phyloP scores from a whole-genome alignment of 92 coral and sea anemone species.

The Umimayanthus kanabou region DNA sequence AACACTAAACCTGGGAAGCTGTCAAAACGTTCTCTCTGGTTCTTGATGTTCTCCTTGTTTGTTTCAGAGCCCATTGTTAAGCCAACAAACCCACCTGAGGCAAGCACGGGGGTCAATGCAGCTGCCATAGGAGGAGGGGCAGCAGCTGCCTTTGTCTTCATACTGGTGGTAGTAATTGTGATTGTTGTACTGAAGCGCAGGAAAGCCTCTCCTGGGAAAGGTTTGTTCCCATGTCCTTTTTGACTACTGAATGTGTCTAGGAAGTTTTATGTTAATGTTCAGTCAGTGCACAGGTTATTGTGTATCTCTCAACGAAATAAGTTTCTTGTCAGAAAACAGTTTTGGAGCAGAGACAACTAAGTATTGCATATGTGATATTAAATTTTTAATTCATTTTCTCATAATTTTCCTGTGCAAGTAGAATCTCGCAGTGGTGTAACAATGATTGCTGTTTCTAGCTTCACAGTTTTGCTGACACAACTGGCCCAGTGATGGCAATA shows the following conservation, averaged over 20 bases:
- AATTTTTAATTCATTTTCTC: too few relatives aligned
- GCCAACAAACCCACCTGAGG: background rate
- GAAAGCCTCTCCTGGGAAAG: background rate
- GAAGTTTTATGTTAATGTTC: background rate
- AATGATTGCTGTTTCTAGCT: too few relatives aligned
- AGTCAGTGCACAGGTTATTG: too few relatives aligned
- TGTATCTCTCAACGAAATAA: too few relatives aligned
- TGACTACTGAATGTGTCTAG: too few relatives aligned
- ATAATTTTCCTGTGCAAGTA: too few relatives aligned
- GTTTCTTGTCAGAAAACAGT: background rate
- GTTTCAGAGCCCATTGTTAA: background rate
- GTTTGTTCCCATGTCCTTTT: background rate
- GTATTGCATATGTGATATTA: background rate
- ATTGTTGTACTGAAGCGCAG: slow-evolving; percentile 17
- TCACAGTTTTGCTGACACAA: too few relatives aligned
- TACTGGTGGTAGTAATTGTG: background rate
- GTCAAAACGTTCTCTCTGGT: too few relatives aligned
- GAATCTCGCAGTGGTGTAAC: too few relatives aligned
- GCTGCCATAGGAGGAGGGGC: slow-evolving; percentile 35
- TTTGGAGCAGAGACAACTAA: background rate
- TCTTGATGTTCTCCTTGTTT: too few relatives aligned
- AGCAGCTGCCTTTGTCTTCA: slow-evolving; percentile 13
- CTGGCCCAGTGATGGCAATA: too few relatives aligned
- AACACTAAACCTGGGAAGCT: too few relatives aligned
- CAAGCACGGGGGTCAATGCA: background rate